Percentiles rank a stretch among this genome's conserved stretches.
phyloP scores from a whole-genome alignment of 2,888 invertebrate genomes.

The Drosophila kokeensis region DNA sequence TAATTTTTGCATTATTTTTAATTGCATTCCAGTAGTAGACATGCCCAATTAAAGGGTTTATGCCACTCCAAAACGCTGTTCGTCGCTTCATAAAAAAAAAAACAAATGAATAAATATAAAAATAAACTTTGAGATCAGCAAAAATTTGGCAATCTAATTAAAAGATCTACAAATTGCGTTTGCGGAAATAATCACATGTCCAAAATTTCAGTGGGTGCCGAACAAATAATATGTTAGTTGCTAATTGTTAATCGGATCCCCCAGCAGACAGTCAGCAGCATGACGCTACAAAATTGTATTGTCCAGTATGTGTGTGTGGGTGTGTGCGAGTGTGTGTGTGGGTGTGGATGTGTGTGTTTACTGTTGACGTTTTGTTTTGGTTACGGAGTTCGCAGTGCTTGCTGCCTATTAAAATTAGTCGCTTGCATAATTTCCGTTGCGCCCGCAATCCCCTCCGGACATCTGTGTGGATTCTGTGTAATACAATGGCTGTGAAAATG shows the following conservation, averaged over 20 bases:
- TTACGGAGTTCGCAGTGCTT: conserved; percentile 63
- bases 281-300: conserved; percentile 51
- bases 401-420: conserved; percentile 66
- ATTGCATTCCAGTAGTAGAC: background rate
- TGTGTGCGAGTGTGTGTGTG: conserved; percentile 24
- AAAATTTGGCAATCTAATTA: conserved; percentile 6
- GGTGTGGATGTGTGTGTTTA: conserved; percentile 17
- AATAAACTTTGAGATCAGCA: background rate
- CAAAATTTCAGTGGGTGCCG: conserved; percentile 11
- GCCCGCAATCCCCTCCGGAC: conserved; percentile 12
- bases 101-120: background rate
- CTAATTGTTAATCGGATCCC: conserved; percentile 1
- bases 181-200: conserved; percentile 26
- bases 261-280: conserved; percentile 14
- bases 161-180: conserved; percentile 3
- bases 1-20: background rate
- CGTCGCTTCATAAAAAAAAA: background rate
- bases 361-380: conserved; percentile 66
- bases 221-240: conserved; percentile 26
- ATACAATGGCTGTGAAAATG: conserved; percentile 36
- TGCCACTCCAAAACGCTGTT: background rate
- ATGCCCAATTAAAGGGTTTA: background rate
- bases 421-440: conserved; percentile 68
- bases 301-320: background rate
- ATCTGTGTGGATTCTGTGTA: conserved; percentile 42